Evolutionary conservation across 2,888 invertebrate species (phyloP), one percentile per base, ranked within the genome.

Genomic region (Molorchus minor): DNA sequence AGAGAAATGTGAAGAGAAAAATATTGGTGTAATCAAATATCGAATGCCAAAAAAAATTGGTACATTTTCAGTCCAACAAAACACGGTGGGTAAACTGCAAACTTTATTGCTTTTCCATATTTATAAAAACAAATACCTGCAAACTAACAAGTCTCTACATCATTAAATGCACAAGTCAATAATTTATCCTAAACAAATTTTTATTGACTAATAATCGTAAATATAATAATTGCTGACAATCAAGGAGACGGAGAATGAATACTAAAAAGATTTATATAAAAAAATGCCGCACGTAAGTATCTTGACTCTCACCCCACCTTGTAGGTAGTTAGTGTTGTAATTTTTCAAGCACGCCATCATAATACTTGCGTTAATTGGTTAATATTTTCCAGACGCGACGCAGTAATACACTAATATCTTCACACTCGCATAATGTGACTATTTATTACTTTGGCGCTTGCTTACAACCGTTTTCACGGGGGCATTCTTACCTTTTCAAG

Each of bases 131-230:
- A n/a, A n/a, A n/a, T n/a, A n/a, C n/a, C n/a, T n/a, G n/a, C n/a
- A n/a, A n/a, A n/a, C n/a, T n/a, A n/a, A n/a, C n/a, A n/a, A n/a
- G n/a, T n/a, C n/a, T n/a, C n/a, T 33, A 38, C 49, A 25, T 38
- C 49, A 49, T 49, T 38, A 49, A 45, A n/a, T n/a, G n/a, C n/a
- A n/a, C n/a, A n/a, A n/a, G 21, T 25, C 1, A 12, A 21, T 25
- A 49, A 49, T 49, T 49, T 49, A 49, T 38, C 12, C 25, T 35
- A 15, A 36, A 51, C 17, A 41, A 52, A 17, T 51, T 51, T 51
- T 51, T 51, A 52, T 52, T 52, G 52, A 19, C 52, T 41, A 52
- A 41, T 52, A 52, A 52, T 21, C 41, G 29, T 52, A 52, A 41
- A 52, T 25, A 19, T 30, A 52, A 41, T 41, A 52, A 41, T 41